phyloP scores from a whole-genome alignment of 2,113 vertebrate genomes.

The Gracilinanus agilis region DNA sequence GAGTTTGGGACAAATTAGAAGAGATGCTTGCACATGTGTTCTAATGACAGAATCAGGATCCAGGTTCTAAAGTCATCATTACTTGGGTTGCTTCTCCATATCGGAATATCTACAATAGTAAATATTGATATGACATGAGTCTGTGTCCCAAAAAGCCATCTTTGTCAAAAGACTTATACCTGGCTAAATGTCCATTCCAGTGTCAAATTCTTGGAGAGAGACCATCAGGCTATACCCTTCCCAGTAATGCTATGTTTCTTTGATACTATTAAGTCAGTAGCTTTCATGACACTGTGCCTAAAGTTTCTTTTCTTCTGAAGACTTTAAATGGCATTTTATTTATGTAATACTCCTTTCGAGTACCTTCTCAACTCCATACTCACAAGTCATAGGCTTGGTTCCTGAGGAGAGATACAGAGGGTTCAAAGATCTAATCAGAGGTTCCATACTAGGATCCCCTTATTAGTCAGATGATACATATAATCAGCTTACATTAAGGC shows the following conservation, averaged over 20 bases:
- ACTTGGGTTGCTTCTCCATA: background rate
- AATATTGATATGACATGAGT: slow-evolving; percentile 3
- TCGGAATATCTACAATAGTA: slow-evolving; percentile 15
- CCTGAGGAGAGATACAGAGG: background rate
- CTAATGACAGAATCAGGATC: slow-evolving; percentile 49
- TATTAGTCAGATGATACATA: background rate
- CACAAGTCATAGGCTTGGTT: background rate
- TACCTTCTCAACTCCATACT: background rate
- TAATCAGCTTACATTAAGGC: background rate
- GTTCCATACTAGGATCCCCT: background rate
- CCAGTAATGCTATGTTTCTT: background rate
- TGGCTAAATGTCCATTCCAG: slow-evolving; percentile 25
- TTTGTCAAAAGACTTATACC: background rate
- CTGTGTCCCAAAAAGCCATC: slow-evolving; percentile 49
- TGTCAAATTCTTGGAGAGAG: slow-evolving; percentile 8
- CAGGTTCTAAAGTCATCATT: slow-evolving; percentile 14
- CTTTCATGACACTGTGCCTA: background rate
- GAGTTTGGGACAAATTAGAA: slow-evolving; percentile 50
- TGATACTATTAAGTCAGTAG: background rate
- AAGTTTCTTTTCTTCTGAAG: background rate
- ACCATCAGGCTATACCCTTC: slow-evolving; percentile 25
- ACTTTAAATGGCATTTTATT: background rate
- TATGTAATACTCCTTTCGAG: background rate
- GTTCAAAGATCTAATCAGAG: background rate
- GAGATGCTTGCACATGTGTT: slow-evolving; percentile 50